phyloP scores from a whole-genome alignment of 1,140 invertebrate genomes.

The Eriocheir sinensis region DNA sequence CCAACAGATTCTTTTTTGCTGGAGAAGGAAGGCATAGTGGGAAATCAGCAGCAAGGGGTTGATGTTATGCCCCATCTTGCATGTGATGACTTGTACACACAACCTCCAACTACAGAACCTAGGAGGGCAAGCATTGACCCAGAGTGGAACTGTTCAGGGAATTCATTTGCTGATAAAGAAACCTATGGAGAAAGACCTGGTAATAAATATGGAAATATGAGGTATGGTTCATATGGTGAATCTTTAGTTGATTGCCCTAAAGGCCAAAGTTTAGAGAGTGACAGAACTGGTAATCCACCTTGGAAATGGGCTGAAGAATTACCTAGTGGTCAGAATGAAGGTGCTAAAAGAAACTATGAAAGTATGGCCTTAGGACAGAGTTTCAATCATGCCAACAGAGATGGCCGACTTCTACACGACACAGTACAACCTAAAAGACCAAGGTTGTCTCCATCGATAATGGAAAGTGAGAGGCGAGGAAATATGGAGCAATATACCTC shows the following conservation, averaged over 20 bases:
- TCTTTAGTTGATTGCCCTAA: background rate
- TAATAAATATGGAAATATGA: background rate
- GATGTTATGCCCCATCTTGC: background rate
- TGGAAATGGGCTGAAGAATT: constrained; percentile 50
- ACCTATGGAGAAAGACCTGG: background rate
- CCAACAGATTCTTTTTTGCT: constrained; percentile 68
- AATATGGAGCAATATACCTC: background rate
- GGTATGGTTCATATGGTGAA: background rate
- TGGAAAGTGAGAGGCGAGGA: background rate
- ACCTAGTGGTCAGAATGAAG: background rate
- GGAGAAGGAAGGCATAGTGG: background rate
- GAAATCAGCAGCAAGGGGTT: constrained; percentile 34
- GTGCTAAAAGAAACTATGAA: constrained; percentile 46
- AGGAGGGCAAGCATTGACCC: constrained; percentile 8
- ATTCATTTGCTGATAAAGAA: constrained; percentile 30
- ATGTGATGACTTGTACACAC: constrained; percentile 30
- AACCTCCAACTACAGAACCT: background rate
- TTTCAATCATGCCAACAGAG: background rate
- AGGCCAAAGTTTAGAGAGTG: background rate
- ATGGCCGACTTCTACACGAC: background rate
- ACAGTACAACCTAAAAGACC: constrained; percentile 28
- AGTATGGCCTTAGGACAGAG: background rate
- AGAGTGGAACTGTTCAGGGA: constrained; percentile 40
- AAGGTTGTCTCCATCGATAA: constrained; percentile 5
- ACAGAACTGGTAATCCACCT: background rate